These are phyloP conservation scores for Orius laevigatus DNA, from an alignment of 1,140 invertebrate species.

Conservation along the genomic window DNA sequence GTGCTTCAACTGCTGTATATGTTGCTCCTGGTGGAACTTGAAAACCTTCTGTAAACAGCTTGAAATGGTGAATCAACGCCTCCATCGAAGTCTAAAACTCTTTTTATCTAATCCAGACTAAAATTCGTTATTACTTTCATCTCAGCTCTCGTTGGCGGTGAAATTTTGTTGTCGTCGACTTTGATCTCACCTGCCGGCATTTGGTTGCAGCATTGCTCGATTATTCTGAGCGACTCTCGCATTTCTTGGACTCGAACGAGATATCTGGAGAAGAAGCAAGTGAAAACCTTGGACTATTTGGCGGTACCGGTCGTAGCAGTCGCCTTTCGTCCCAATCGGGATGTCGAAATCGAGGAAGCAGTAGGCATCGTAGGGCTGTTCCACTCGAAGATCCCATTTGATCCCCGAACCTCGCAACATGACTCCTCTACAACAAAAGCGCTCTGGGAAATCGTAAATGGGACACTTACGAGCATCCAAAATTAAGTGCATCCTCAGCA, in stretches of 20 bases:
- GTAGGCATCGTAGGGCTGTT: constrained; percentile 92
- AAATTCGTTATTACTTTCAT: constrained; percentile 60
- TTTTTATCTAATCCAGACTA: neutral
- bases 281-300: neutral
- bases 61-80: constrained; percentile 96
- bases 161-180: constrained; percentile 85
- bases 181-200: constrained; percentile 91
- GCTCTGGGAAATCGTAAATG: too few relatives aligned
- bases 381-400: constrained; percentile 93
- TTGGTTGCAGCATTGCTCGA: constrained; percentile 91
- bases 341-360: constrained; percentile 88
- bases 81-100: constrained; percentile 63
- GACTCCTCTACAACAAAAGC: constrained; percentile 71
- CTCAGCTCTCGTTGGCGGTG: constrained; percentile 70
- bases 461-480: constrained; percentile 61
- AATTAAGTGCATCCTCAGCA: constrained; percentile 81
- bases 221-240: constrained; percentile 85
- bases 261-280: constrained; percentile 33
- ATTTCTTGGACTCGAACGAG: constrained; percentile 89
- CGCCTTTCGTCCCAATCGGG: constrained; percentile 84
- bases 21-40: constrained; percentile 4
- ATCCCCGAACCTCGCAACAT: constrained; percentile 93
- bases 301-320: constrained; percentile 79
- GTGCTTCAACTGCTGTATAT: constrained; percentile 10
- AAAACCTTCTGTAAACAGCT: constrained; percentile 46